phyloP scores from a whole-genome alignment of 2,888 invertebrate genomes.

The Xestia rhomboidea region DNA sequence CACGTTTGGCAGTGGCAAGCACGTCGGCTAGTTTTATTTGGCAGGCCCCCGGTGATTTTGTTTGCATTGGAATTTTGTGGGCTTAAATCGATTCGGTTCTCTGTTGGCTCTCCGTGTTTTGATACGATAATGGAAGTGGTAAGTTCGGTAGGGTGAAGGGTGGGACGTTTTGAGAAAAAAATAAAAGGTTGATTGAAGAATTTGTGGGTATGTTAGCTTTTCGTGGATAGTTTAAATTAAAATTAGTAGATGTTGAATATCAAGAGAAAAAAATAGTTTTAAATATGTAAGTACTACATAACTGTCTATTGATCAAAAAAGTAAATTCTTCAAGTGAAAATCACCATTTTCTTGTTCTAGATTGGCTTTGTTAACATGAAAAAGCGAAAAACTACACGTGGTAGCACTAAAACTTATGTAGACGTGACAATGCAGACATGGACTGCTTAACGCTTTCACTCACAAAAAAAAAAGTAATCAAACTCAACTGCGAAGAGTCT shows the following conservation, averaged over 20 bases:
- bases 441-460: not conserved
- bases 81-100: conserved; percentile 70
- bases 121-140: conserved; percentile 59
- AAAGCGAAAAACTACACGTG: too few species aligned
- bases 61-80: conserved; percentile 74
- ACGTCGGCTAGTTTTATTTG: conserved; percentile 79
- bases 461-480: conserved; percentile 24
- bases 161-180: conserved; percentile 1
- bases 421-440: not conserved
- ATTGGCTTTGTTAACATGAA: not conserved
- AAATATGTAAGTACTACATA: not conserved
- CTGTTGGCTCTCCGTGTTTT: conserved; percentile 60
- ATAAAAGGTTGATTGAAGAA: not conserved
- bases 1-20: conserved; percentile 81
- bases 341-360: not conserved
- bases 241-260: not conserved
- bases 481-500: conserved; percentile 27
- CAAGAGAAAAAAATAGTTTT: not conserved
- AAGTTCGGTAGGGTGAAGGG: conserved; percentile 14
- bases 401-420: not conserved
- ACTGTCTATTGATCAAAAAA: not conserved
- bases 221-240: conserved; percentile 5
- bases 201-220: conserved; percentile 1
- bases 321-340: not conserved
- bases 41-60: conserved; percentile 72